A percentile compares a stretch with the other conserved stretches of the same genome.
Evolutionary conservation across 2,113 vertebrate species (phyloP).

Genomic region (Saguinus imperator): DNA sequence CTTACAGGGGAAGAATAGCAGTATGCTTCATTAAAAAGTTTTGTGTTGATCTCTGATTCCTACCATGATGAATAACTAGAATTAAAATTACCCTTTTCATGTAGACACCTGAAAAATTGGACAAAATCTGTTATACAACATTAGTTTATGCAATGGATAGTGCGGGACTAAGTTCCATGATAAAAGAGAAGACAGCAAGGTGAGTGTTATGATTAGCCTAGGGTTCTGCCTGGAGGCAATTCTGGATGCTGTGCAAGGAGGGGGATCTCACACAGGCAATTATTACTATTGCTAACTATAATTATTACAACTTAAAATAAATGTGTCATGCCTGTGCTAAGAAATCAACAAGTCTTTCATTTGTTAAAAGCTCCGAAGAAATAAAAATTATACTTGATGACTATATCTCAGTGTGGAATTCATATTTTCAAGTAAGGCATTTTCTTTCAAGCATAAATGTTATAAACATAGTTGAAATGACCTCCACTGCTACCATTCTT

Average conservation of each 20-base stretch:
- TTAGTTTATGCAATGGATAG: background rate
- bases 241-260: background rate
- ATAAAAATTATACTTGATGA: background rate
- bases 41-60: background rate
- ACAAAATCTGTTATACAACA: background rate
- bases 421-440: background rate
- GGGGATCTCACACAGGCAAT: background rate
- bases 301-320: constrained; percentile 12
- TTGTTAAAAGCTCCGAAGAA: background rate
- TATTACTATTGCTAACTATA: background rate
- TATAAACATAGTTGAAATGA: background rate
- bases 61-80: background rate
- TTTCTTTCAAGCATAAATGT: background rate
- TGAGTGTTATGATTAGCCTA: background rate
- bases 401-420: background rate
- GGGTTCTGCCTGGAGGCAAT: background rate
- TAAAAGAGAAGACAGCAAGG: background rate
- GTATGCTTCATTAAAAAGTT: background rate
- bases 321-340: background rate
- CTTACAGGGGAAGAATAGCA: background rate
- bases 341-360: background rate
- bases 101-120: background rate
- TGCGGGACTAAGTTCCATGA: no score
- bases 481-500: background rate
- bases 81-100: background rate